phyloP scores from a whole-genome alignment of 2,797 vertebrate species.

The Kryptopterus vitreolus region DNA sequence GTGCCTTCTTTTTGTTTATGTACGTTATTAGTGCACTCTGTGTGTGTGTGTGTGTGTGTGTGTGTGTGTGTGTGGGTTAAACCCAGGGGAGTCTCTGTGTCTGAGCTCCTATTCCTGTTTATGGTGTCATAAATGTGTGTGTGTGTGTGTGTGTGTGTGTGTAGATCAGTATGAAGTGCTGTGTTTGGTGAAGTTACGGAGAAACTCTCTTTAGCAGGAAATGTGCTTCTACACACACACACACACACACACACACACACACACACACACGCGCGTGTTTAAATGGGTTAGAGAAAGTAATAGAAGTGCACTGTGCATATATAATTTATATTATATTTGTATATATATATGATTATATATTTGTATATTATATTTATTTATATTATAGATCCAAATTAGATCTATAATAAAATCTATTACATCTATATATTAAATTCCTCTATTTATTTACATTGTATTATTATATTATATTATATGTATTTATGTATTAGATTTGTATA shows the following conservation, averaged over 20 bases:
- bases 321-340: no score
- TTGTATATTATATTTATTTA: no score
- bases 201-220: not conserved
- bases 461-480: no score
- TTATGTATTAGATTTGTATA: no score
- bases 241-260: not conserved
- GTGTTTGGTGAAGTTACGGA: not conserved
- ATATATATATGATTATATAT: no score
- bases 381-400: no score
- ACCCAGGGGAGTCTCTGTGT: not conserved
- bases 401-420: no score
- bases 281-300: no score
- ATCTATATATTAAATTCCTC: no score
- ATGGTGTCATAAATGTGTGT: slow-evolving; percentile 6
- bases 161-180: not conserved
- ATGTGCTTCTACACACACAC: not conserved
- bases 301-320: no score
- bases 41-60: slow-evolving; percentile 7
- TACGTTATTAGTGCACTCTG: not conserved
- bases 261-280: not conserved
- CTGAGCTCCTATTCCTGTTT: slow-evolving; percentile 9
- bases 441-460: no score
- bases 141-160: not conserved
- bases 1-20: not conserved
- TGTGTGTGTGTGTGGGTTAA: slow-evolving; percentile 19